Evolutionary conservation across 23 tunicate species (phyloP).

Genomic region (Clavelina lepadiformis): DNA sequence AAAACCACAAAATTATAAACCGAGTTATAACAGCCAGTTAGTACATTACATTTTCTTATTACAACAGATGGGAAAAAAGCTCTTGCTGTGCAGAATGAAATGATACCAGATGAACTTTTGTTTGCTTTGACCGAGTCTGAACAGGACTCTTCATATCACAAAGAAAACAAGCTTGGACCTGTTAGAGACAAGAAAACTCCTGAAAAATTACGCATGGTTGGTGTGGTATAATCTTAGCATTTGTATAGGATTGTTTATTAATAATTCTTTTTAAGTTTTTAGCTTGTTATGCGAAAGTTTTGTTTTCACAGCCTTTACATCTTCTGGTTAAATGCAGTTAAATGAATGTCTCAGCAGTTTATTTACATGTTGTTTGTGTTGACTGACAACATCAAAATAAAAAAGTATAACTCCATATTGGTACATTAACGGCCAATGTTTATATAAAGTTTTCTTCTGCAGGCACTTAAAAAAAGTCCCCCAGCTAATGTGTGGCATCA

Average conservation of each 20-base stretch:
- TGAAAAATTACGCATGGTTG: constrained; percentile 72
- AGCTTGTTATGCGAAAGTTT: no score
- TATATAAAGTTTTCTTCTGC: constrained; percentile 6
- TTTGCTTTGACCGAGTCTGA: constrained; percentile 63
- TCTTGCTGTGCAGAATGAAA: constrained; percentile 20
- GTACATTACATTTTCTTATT: no score
- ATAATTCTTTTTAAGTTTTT: no score
- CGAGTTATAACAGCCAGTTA: no score
- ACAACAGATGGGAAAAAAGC: not conserved
- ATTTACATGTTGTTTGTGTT: no score
- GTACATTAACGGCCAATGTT: no score
- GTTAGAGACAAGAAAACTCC: constrained; percentile 60
- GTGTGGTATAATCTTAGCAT: not conserved
- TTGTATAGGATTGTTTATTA: not conserved
- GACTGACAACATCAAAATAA: no score
- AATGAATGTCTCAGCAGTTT: no score
- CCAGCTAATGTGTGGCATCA: constrained; percentile 93
- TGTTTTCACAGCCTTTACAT: no score
- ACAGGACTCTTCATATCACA: not conserved
- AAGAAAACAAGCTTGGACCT: constrained; percentile 42
- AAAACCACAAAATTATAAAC: not conserved
- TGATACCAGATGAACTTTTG: constrained; percentile 81
- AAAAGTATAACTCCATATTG: no score
- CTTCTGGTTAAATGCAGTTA: no score
- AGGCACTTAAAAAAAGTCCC: constrained; percentile 71